phyloP scores from a whole-genome alignment of 2,797 vertebrate species.

The Paratrypauchen microcephalus region DNA sequence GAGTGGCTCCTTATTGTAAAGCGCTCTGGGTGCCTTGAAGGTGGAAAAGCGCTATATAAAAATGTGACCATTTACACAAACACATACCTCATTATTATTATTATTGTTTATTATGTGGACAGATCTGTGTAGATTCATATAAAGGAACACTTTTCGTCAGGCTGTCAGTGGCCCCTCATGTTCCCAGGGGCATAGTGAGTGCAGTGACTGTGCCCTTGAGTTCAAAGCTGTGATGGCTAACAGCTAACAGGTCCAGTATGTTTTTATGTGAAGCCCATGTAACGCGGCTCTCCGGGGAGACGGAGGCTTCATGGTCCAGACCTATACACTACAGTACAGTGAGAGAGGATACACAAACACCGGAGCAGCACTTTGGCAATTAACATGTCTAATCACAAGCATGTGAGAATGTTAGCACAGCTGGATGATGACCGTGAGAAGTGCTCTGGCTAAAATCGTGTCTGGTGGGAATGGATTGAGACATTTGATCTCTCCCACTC shows the following conservation, averaged over 20 bases:
- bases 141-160: neutral
- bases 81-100: too few species aligned
- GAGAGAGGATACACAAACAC: neutral
- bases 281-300: neutral
- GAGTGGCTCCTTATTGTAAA: too few species aligned
- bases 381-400: constrained; percentile 39
- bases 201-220: too few species aligned
- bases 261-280: neutral
- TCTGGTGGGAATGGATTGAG: neutral
- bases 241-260: neutral
- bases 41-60: too few species aligned
- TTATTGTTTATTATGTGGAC: too few species aligned
- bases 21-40: too few species aligned
- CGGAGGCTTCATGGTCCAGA: neutral
- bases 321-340: neutral
- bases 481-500: neutral
- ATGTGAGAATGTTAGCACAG: constrained; percentile 46
- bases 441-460: neutral
- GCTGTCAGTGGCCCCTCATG: neutral
- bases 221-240: neutral
- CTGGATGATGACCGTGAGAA: constrained; percentile 10
- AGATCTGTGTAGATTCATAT: too few species aligned
- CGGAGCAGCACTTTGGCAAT: neutral
- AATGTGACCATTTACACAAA: too few species aligned
- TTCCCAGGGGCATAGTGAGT: neutral